A percentile compares a stretch with the other conserved stretches of the same genome.
Conservation (phyloP, 2,797 vertebrate species). For the Pseudomugil gertrudae region DNA sequence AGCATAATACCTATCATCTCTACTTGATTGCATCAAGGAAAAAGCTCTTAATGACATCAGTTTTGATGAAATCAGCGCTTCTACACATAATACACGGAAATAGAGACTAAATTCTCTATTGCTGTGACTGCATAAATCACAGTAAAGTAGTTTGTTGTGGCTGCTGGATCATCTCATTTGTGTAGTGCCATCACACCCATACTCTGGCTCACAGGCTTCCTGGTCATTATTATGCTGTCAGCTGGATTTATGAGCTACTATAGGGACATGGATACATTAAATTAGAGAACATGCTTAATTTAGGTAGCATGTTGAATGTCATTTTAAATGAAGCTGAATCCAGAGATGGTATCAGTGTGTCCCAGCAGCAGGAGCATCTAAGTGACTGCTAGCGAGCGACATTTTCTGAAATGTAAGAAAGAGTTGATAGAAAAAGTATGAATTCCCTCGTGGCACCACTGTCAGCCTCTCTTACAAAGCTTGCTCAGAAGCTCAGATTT, state of each 20-base stretch:
- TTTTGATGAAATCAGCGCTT: constrained; percentile 9
- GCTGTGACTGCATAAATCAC: not conserved
- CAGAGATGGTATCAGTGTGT: constrained; percentile 15
- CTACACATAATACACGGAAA: not conserved
- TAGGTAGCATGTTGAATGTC: constrained; percentile 12
- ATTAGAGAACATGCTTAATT: not conserved
- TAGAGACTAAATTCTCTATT: not conserved
- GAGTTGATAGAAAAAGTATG: constrained; percentile 13
- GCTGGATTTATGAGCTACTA: constrained; percentile 25
- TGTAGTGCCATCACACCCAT: constrained; percentile 9
- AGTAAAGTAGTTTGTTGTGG: not conserved
- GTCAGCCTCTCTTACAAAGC: constrained; percentile 50
- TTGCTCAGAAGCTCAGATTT: constrained; percentile 74
- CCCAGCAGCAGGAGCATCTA: constrained; percentile 5
- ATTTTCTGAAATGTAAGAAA: constrained; percentile 25
- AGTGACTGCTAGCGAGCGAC: constrained; percentile 4
- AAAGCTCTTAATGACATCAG: constrained; percentile 2
- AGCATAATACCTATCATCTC: not conserved
- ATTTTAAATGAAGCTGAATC: constrained; percentile 16
- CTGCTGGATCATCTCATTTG: constrained; percentile 19
- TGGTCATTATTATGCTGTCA: constrained; percentile 21
- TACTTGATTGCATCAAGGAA: not conserved
- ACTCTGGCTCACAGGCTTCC: constrained; percentile 12
- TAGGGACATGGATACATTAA: constrained; percentile 3
- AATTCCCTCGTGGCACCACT: constrained; percentile 20